Conservation (phyloP, 2,113 vertebrate species). For the Mesoclemmys tuberculata region DNA sequence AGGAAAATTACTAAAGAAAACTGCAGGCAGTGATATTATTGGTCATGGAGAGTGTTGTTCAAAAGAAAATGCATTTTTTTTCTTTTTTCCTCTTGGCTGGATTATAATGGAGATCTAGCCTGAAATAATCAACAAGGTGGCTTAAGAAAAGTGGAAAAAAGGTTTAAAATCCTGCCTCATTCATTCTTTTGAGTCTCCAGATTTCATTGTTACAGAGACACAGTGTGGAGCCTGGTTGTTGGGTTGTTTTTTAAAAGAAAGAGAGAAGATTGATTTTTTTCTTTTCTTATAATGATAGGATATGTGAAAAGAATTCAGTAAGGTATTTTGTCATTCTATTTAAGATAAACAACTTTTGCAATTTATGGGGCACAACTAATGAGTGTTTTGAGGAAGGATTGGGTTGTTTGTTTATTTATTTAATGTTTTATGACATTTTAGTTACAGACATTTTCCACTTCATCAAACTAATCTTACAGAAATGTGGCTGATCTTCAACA, state of each 20-base stretch:
- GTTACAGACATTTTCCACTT: neutral
- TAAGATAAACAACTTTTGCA: neutral
- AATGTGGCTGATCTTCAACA: neutral
- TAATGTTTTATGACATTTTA: rapidly evolving
- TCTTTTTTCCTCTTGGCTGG: neutral
- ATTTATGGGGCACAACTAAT: neutral
- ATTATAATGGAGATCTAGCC: neutral
- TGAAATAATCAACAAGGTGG: neutral
- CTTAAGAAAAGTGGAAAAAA: constrained; percentile 4
- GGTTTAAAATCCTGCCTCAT: neutral
- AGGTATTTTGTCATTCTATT: neutral
- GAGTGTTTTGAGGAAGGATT: neutral
- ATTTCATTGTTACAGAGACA: neutral
- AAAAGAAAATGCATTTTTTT: neutral
- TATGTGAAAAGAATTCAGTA: neutral
- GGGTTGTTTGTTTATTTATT: rapidly evolving
- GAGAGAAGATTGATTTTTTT: neutral
- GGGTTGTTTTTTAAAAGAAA: neutral
- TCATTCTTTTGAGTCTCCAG: neutral
- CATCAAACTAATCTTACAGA: neutral
- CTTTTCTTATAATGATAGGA: neutral
- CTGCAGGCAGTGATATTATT: neutral
- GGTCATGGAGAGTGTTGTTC: neutral
- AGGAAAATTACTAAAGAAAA: constrained; percentile 38
- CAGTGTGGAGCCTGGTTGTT: neutral